Evolutionary conservation across 2,113 vertebrate genomes (phyloP), one percentile per base, ranked within the genome.

Genomic region (Gavia stellata): DNA sequence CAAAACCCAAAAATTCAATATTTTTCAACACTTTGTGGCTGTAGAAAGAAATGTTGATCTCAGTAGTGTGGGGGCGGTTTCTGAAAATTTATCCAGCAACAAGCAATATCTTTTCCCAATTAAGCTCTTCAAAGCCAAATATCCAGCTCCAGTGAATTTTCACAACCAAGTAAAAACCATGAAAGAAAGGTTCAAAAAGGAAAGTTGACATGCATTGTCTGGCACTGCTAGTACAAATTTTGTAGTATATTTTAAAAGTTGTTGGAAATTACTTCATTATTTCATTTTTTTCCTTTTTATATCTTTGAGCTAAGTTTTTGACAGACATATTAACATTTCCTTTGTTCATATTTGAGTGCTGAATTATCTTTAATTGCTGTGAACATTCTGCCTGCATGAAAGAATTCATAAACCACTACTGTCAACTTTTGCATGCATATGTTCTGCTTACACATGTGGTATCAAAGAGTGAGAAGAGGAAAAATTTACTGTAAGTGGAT

Each of bases 331-430:
- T 95, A 97, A 74, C 81, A 94, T 96, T 95, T 91, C 50, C 45
- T 97, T 97, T 97, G 82, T 96, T 97, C 95, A 83, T 90, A 89
- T 75, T 75, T 94, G 85, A 97, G 78, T 66, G 52, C 82, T 74
- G 88, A 93, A 97, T 96, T 97, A 94, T 95, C 74, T 93, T 96
- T 97, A 97, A 95, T 94, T 96, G 90, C 45, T 49, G 79, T 83
- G 91, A 96, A 95, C 86, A 71, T 86, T 86, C 66, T 86, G 80
- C 59, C 80, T 94, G 65, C 56, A 68, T 87, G 68, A 86, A 95
- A 96, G 72, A 92, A 94, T 53, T 92, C 96, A 95, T 95, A 97
- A 97, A 95, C 49, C 34, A 70, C 21, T 74, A 59, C 63, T 93
- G 91, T 87, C 91, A 93, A 70, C 85, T 83, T 94, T 75, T 96